Conservation (phyloP, 2,797 vertebrate species). For the Alca torda region DNA sequence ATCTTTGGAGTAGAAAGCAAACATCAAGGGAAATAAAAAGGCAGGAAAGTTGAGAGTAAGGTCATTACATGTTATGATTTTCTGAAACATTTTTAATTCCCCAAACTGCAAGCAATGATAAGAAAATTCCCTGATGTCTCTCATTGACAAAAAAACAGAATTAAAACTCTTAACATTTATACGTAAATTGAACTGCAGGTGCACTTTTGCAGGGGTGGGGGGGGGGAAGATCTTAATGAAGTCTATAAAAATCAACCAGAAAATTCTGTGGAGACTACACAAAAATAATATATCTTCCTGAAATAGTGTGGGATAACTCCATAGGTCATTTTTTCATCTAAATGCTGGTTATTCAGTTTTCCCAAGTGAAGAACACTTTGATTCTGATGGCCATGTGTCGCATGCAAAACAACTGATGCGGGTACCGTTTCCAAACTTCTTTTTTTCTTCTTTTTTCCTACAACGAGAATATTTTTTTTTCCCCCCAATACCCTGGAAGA, state of each 20-base stretch:
- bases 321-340: background rate
- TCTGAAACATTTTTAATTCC: slow-evolving; percentile 24
- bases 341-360: slow-evolving; percentile 1
- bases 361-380: background rate
- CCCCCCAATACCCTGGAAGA: background rate
- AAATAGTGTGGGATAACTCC: background rate
- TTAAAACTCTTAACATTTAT: slow-evolving; percentile 10
- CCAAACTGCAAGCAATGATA: background rate
- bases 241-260: background rate
- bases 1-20: background rate
- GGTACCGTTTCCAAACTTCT: background rate
- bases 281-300: background rate
- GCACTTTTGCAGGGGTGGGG: background rate
- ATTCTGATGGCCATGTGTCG: background rate
- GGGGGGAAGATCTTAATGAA: background rate
- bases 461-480: background rate
- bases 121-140: slow-evolving; percentile 13
- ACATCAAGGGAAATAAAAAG: slow-evolving; percentile 35
- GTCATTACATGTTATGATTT: background rate
- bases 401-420: background rate
- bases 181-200: slow-evolving; percentile 43
- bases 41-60: background rate
- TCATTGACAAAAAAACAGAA: slow-evolving; percentile 12
- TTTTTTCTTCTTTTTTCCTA: background rate
- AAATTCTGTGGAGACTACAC: slow-evolving; percentile 33